Evolutionary conservation across 2,888 invertebrate genomes (phyloP).

Genomic region (Terebella lapidaria): DNA sequence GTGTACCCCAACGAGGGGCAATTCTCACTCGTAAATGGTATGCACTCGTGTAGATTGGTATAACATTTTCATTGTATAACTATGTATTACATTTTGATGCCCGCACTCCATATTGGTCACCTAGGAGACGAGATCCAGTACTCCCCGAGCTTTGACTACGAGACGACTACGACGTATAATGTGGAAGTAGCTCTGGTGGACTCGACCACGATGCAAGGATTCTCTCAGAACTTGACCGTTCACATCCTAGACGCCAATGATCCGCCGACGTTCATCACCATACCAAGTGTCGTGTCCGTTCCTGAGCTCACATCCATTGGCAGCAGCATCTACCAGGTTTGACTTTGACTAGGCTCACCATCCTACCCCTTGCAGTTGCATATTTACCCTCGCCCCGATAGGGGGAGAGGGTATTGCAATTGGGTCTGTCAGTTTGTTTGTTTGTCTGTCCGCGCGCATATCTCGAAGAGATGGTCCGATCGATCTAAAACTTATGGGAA

Average conservation of each 20-base stretch:
- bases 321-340: background rate
- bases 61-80: background rate
- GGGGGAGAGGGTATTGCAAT: too few species aligned
- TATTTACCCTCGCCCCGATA: too few species aligned
- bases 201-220: background rate
- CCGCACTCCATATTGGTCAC: too few species aligned
- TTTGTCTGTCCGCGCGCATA: too few species aligned
- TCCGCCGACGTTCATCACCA: background rate
- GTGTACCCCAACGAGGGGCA: constrained; percentile 1
- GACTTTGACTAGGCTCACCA: background rate
- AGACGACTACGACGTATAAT: background rate
- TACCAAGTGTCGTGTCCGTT: background rate
- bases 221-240: background rate
- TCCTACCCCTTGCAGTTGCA: too few species aligned
- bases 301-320: background rate
- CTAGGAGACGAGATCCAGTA: background rate
- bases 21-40: background rate
- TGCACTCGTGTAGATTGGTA: background rate
- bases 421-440: too few species aligned
- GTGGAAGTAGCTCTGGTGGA: background rate
- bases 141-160: background rate
- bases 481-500: too few species aligned
- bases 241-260: background rate
- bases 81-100: too few species aligned
- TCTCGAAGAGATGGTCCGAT: too few species aligned